Evolutionary conservation across 2,113 vertebrate species (phyloP).

Genomic region (Sigmodon hispidus): DNA sequence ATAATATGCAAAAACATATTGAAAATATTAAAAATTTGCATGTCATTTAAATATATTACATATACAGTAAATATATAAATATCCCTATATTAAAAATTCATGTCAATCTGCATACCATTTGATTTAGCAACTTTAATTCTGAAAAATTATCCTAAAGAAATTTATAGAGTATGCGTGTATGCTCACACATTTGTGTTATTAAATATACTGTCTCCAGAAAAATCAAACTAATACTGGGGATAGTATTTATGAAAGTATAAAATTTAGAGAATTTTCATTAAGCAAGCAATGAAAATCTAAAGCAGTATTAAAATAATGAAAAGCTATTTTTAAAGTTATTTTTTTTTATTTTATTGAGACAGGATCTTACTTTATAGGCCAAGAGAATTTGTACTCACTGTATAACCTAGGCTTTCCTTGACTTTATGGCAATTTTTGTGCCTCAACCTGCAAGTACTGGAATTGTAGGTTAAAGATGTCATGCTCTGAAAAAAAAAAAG

Average conservation of each 20-base stretch:
- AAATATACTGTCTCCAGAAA: neutral
- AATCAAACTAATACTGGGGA: neutral
- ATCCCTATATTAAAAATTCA: neutral
- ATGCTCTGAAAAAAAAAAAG: neutral
- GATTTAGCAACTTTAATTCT: neutral
- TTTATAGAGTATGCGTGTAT: neutral
- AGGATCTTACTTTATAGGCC: neutral
- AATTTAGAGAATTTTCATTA: neutral
- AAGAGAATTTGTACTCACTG: neutral
- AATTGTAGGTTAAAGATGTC: neutral
- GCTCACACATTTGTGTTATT: neutral
- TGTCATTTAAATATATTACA: neutral
- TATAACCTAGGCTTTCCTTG: neutral
- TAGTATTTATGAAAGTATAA: no score
- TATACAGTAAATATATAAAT: neutral
- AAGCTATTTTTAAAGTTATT: neutral
- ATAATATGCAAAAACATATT: neutral
- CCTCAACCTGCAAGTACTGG: neutral
- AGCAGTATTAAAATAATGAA: conserved; percentile 28
- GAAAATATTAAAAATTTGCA: neutral
- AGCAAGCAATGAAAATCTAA: conserved; percentile 20
- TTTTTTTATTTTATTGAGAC: neutral
- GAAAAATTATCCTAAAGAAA: neutral
- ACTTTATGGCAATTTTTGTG: neutral
- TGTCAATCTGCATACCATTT: neutral